phyloP scores from a whole-genome alignment of 2,888 invertebrate species.

The Lithophane semibrunnea region DNA sequence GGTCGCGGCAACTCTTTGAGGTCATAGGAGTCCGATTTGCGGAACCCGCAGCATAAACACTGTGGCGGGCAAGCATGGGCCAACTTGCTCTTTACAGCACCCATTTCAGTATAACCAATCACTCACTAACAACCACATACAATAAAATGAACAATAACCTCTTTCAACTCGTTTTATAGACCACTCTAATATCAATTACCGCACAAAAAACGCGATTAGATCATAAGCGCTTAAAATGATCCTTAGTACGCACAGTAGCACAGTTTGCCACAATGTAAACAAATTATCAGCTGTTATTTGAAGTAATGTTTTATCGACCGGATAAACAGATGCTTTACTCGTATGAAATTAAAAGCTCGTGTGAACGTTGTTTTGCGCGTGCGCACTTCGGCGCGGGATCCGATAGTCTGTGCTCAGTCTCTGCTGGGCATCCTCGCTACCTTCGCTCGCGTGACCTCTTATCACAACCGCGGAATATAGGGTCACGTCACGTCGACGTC shows the following conservation, averaged over 20 bases:
- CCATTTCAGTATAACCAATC: slow-evolving; percentile 74
- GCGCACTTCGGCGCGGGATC: slow-evolving; percentile 74
- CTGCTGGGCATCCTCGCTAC: slow-evolving; percentile 66
- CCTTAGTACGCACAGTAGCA: slow-evolving; percentile 57
- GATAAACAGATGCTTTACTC: slow-evolving; percentile 31
- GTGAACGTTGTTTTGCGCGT: slow-evolving; percentile 70
- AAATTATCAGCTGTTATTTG: slow-evolving; percentile 72
- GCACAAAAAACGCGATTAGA: slow-evolving; percentile 76
- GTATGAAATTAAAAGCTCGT: slow-evolving; percentile 36
- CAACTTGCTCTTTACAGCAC: slow-evolving; percentile 82
- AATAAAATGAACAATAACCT: slow-evolving; percentile 55
- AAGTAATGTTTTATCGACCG: slow-evolving; percentile 65
- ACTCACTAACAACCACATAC: slow-evolving; percentile 60
- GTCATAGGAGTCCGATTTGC: slow-evolving; percentile 80
- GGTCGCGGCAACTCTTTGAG: slow-evolving; percentile 84
- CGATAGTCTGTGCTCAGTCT: slow-evolving; percentile 75
- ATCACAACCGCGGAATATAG: slow-evolving; percentile 73
- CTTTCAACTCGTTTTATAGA: slow-evolving; percentile 47
- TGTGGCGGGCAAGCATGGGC: slow-evolving; percentile 73
- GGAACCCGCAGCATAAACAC: slow-evolving; percentile 75
- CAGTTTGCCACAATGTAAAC: slow-evolving; percentile 79
- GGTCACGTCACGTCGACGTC: slow-evolving; percentile 54
- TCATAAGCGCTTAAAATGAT: slow-evolving; percentile 74
- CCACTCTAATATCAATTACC: slow-evolving; percentile 76
- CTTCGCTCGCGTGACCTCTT: slow-evolving; percentile 79